Evolutionary conservation across 2,113 vertebrate species (phyloP).

Genomic region (Seriola quinqueradiata): DNA sequence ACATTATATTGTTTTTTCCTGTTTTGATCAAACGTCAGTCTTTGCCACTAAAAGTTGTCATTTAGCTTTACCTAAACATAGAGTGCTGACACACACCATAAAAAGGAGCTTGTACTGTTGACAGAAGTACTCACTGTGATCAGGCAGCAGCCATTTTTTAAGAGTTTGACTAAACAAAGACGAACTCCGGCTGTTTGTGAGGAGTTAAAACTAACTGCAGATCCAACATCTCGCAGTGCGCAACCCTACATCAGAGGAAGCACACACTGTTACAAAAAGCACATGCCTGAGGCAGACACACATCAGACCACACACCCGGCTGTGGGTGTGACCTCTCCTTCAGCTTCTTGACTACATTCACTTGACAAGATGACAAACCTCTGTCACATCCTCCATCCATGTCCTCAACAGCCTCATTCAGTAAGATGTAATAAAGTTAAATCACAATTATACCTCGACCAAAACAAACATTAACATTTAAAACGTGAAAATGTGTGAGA

Average conservation of each 20-base stretch:
- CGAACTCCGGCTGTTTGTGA: too few relatives aligned
- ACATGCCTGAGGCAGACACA: background rate
- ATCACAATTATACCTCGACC: too few relatives aligned
- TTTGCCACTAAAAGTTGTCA: background rate
- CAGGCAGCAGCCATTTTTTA: too few relatives aligned
- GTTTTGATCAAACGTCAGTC: background rate
- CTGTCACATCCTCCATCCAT: background rate
- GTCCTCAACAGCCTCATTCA: too few relatives aligned
- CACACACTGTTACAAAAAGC: too few relatives aligned
- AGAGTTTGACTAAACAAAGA: background rate
- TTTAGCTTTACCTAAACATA: background rate
- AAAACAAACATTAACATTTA: too few relatives aligned
- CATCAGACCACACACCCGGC: background rate
- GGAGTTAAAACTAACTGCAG: too few relatives aligned
- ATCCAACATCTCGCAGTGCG: too few relatives aligned
- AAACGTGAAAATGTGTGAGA: too few relatives aligned
- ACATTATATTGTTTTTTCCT: background rate
- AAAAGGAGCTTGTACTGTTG: background rate
- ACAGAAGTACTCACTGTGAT: too few relatives aligned
- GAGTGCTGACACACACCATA: background rate
- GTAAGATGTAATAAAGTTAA: too few relatives aligned
- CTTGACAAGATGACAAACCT: background rate
- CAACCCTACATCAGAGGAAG: too few relatives aligned
- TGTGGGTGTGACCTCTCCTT: slow-evolving; percentile 3
- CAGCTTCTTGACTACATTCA: background rate